Percentiles rank a stretch among this genome's conserved stretches.
Evolutionary conservation across 2,797 vertebrate species (phyloP).

Genomic region (Microtus californicus): DNA sequence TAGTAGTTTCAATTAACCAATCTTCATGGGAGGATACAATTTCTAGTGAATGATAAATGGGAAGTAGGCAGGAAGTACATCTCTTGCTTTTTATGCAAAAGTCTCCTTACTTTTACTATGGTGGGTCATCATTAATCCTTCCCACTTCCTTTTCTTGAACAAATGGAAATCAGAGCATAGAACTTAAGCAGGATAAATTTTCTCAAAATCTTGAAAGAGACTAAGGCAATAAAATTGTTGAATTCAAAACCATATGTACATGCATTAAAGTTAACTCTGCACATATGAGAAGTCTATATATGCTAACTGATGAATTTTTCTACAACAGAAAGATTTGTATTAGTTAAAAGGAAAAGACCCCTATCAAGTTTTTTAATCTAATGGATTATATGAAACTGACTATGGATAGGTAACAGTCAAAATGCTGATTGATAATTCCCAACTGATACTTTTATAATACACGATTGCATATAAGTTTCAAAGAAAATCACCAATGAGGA

Average conservation of each 20-base stretch:
- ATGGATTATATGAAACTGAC: not conserved
- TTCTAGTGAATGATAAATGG: not conserved
- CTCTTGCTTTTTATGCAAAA: not conserved
- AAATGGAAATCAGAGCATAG: not conserved
- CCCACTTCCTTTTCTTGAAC: not conserved
- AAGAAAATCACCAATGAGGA: not conserved
- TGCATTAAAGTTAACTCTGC: not conserved
- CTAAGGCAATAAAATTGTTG: not conserved
- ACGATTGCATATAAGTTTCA: not conserved
- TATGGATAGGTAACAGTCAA: not conserved
- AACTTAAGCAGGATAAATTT: not conserved
- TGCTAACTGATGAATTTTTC: not conserved
- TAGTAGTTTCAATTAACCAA: not conserved
- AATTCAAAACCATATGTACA: not conserved
- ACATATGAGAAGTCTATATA: not conserved
- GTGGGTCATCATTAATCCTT: not conserved
- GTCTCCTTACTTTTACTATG: too few relatives aligned
- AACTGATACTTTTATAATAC: not conserved
- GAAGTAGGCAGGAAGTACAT: not conserved
- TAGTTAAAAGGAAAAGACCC: not conserved
- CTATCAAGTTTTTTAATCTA: not conserved
- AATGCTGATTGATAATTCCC: not conserved
- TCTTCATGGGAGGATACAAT: not conserved
- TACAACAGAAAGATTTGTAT: not conserved
- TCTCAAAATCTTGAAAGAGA: not conserved